These are phyloP conservation scores for Chelonus insularis DNA, from an alignment of 1,140 invertebrate genomes.

Conservation along the genomic window DNA sequence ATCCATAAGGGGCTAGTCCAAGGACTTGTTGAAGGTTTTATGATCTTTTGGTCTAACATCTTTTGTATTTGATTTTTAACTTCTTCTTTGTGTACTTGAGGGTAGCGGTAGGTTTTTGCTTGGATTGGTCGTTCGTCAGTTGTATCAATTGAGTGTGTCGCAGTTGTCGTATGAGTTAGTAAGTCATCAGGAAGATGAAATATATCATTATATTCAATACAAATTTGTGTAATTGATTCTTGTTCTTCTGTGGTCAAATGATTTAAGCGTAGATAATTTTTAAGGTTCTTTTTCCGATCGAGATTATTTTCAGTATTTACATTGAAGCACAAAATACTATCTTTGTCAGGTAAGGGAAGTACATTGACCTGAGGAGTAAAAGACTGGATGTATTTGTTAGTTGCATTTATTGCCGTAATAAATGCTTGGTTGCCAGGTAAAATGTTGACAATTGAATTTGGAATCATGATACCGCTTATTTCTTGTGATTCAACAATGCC, in stretches of 20 bases:
- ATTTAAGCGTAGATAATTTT: background rate
- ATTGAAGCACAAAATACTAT: background rate
- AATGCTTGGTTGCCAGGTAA: background rate
- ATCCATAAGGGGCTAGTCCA: slow-evolving; percentile 15
- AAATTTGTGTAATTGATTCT: background rate
- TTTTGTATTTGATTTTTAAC: slow-evolving; percentile 10
- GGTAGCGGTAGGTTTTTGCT: slow-evolving; percentile 21
- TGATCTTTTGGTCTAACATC: slow-evolving; percentile 6
- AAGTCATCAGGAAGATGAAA: slow-evolving; percentile 12
- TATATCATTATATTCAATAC: slow-evolving; percentile 12
- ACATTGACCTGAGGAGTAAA: no score
- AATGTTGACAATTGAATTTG: background rate
- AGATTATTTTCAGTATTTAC: background rate
- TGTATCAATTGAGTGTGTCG: slow-evolving; percentile 3
- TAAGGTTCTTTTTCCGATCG: no score
- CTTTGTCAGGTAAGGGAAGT: background rate
- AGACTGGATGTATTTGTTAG: no score
- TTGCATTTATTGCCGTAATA: no score
- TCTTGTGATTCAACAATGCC: background rate
- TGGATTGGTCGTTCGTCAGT: slow-evolving; percentile 8
- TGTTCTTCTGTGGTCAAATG: slow-evolving; percentile 8
- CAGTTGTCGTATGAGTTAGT: slow-evolving; percentile 1
- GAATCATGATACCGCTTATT: background rate
- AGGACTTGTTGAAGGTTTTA: slow-evolving; percentile 8
- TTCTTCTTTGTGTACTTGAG: slow-evolving; percentile 19